A percentile compares a stretch with the other conserved stretches of the same genome.
Conservation (phyloP, 2,797 vertebrate species). For the Botia almorhae region DNA sequence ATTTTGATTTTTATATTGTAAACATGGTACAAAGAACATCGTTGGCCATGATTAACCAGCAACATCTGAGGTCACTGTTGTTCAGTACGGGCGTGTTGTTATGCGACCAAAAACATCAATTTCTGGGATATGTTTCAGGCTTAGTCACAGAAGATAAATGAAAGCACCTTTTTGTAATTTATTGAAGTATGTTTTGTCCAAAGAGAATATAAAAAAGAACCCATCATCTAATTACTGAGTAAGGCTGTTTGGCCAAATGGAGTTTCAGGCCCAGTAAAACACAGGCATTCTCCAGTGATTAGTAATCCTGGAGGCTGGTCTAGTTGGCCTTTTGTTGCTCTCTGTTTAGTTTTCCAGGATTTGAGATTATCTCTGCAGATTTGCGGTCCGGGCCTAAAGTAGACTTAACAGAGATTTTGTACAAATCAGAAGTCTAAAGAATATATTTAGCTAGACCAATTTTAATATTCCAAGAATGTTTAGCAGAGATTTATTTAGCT, state of each 20-base stretch:
- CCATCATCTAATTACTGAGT: conserved; percentile 35
- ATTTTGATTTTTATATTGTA: conserved; percentile 5
- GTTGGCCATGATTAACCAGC: conserved; percentile 9
- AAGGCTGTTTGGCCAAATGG: conserved; percentile 47
- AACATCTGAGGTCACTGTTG: conserved; percentile 17
- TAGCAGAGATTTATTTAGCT: background rate
- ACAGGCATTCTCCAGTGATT: conserved; percentile 73
- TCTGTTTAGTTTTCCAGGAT: conserved; percentile 68
- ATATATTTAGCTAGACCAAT: conserved; percentile 25
- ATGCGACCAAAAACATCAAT: background rate
- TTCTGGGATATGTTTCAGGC: conserved; percentile 12
- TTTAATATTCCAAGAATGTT: conserved; percentile 31
- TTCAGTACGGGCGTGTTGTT: conserved; percentile 50
- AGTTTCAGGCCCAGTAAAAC: conserved; percentile 57
- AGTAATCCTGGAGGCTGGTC: conserved; percentile 71
- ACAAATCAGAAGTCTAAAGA: conserved; percentile 30
- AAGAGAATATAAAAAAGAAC: conserved; percentile 7
- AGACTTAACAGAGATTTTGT: conserved; percentile 54
- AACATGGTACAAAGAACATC: conserved; percentile 6
- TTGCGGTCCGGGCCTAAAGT: conserved; percentile 53
- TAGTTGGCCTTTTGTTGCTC: conserved; percentile 62
- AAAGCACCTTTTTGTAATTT: conserved; percentile 13
- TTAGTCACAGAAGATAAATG: conserved; percentile 10
- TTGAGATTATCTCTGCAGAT: conserved; percentile 75
- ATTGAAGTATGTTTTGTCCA: conserved; percentile 38